Conservation (phyloP, 2,797 vertebrate species). For the Sebastes baramenuke region DNA sequence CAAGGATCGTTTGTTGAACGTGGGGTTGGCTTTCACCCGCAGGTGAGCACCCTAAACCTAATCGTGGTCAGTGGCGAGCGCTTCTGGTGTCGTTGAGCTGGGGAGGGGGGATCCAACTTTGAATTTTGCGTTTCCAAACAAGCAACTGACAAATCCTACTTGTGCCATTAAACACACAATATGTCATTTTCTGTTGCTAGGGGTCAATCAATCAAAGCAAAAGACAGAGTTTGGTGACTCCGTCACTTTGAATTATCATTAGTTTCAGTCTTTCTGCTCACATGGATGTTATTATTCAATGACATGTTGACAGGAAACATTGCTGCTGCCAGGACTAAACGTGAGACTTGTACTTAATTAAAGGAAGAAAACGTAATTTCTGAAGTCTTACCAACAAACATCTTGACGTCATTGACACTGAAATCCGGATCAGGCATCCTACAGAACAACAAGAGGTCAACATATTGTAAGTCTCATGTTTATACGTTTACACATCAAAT, state of each 20-base stretch:
- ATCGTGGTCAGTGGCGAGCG: neutral
- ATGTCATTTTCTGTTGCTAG: too few species aligned
- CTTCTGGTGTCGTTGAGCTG: neutral
- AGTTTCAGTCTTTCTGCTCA: neutral
- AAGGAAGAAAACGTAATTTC: neutral
- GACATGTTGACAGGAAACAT: neutral
- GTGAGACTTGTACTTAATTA: neutral
- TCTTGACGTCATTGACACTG: constrained; percentile 94
- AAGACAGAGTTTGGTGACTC: too few species aligned
- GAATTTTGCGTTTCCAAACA: too few species aligned
- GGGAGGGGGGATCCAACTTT: neutral
- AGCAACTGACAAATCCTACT: too few species aligned
- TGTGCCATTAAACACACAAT: too few species aligned
- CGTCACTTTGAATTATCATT: neutral
- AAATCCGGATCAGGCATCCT: constrained; percentile 97
- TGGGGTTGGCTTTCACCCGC: neutral
- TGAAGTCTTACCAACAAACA: constrained; percentile 90
- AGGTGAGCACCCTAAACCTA: neutral
- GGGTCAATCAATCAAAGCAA: too few species aligned
- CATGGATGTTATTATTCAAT: neutral
- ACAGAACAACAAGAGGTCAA: constrained; percentile 20
- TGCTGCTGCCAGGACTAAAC: neutral
- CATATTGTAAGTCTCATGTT: neutral
- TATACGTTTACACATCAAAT: neutral
- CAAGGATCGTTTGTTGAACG: neutral